A percentile compares a stretch with the other conserved stretches of the same genome.
phyloP scores from a whole-genome alignment of 2,888 invertebrate genomes.

The Chydorus sphaericus region DNA sequence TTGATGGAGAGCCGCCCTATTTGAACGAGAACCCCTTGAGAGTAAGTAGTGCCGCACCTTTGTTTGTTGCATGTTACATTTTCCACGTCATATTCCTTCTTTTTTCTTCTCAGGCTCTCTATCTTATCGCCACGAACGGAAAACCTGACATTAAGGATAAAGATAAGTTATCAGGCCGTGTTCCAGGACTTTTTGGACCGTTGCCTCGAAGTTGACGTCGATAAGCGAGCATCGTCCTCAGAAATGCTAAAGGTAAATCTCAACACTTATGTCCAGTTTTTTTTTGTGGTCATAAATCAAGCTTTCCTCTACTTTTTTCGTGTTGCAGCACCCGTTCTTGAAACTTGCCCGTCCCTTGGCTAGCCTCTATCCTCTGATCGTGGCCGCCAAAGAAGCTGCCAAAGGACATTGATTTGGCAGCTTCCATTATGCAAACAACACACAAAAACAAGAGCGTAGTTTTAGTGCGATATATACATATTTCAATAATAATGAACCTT shows the following conservation, averaged over 20 bases:
- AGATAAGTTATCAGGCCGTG: conserved; percentile 79
- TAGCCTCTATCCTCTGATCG: conserved; percentile 87
- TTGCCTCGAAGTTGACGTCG: conserved; percentile 40
- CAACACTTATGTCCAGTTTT: too few relatives aligned
- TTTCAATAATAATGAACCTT: not conserved
- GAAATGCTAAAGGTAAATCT: conserved; percentile 33
- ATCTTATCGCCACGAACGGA: conserved; percentile 97
- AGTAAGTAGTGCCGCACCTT: too few relatives aligned
- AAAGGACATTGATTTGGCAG: conserved; percentile 32
- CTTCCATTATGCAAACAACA: not conserved
- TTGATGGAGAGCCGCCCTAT: conserved; percentile 98
- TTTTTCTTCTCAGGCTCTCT: conserved; percentile 51
- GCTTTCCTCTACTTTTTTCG: too few relatives aligned
- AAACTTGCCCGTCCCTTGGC: conserved; percentile 90
- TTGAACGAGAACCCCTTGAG: conserved; percentile 94
- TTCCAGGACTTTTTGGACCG: conserved; percentile 72
- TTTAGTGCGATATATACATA: not conserved
- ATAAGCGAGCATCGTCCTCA: conserved; percentile 34
- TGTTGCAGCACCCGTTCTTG: conserved; percentile 79
- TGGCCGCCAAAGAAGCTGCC: conserved; percentile 89
- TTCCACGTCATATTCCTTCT: not conserved
- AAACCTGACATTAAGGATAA: conserved; percentile 98
- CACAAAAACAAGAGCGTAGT: too few relatives aligned
- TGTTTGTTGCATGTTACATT: too few relatives aligned
- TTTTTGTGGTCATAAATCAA: too few relatives aligned